Evolutionary conservation across 2,113 vertebrate species (phyloP).

Genomic region (Lethenteron camtschaticum): DNA sequence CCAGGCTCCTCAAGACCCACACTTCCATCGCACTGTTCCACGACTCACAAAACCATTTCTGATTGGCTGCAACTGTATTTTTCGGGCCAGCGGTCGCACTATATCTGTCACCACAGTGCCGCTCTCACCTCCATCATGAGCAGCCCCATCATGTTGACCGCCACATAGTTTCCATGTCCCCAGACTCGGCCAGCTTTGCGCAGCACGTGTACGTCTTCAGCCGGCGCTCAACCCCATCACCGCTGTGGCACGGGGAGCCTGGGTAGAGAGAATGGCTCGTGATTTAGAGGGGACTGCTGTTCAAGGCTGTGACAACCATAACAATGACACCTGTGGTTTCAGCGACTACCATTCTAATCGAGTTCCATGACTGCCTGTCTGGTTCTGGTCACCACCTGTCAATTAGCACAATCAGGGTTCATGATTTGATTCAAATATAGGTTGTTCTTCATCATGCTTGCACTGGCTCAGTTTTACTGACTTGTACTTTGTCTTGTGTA

Average conservation of each 20-base stretch:
- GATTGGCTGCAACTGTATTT: too few species aligned
- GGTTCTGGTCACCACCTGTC: neutral
- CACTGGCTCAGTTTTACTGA: too few species aligned
- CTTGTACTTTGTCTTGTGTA: too few species aligned
- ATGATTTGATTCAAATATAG: neutral
- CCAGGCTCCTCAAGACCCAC: too few species aligned
- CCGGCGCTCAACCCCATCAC: conserved; percentile 35
- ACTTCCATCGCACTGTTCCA: too few species aligned
- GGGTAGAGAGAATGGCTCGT: conserved; percentile 2
- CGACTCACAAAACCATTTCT: too few species aligned
- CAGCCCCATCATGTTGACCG: conserved; percentile 56
- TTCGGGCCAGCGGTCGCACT: neutral
- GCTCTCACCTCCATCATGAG: conserved; percentile 70
- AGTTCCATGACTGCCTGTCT: neutral
- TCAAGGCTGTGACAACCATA: neutral
- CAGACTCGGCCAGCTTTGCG: conserved; percentile 57
- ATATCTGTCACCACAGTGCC: neutral
- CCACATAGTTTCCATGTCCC: conserved; percentile 52
- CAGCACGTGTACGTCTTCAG: conserved; percentile 51
- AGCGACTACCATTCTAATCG: neutral
- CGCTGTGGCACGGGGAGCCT: conserved; percentile 48
- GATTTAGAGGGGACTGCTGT: neutral
- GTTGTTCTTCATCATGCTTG: too few species aligned
- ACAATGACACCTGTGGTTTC: neutral
- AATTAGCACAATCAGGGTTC: too few species aligned